Percentiles rank a stretch among this genome's conserved stretches.
Conservation (phyloP, 2,888 invertebrate genomes). For the Podabrus alpinus region DNA sequence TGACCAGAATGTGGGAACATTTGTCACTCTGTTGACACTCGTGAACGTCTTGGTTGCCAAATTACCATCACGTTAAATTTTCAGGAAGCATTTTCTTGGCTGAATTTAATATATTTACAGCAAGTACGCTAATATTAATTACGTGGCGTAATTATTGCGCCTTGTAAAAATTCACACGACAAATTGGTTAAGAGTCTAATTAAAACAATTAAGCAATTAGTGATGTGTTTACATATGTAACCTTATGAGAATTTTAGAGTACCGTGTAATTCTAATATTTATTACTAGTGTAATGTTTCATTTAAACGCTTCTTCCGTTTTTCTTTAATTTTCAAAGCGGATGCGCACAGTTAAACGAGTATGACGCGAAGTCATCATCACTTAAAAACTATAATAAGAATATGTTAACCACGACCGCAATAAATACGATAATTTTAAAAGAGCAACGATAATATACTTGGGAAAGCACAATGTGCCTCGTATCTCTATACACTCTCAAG, state of each 20-base stretch:
- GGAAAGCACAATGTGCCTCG: slow-evolving; percentile 13
- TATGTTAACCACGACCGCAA: slow-evolving; percentile 25
- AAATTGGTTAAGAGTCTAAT: slow-evolving; percentile 21
- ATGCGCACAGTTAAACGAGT: slow-evolving; percentile 52
- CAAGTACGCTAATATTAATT: background rate
- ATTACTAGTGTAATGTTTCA: slow-evolving; percentile 41
- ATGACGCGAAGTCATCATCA: slow-evolving; percentile 55
- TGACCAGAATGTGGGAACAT: slow-evolving; percentile 31
- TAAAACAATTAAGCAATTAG: slow-evolving; percentile 28
- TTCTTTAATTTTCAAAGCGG: slow-evolving; percentile 54
- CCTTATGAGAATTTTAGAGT: slow-evolving; percentile 45
- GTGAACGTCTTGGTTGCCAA: slow-evolving; percentile 6
- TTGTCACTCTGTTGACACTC: slow-evolving; percentile 22
- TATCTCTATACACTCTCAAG: background rate
- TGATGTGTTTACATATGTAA: slow-evolving; percentile 29
- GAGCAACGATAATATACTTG: slow-evolving; percentile 20
- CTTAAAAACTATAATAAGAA: slow-evolving; percentile 33
- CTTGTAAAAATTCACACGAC: slow-evolving; percentile 22
- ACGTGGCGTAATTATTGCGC: background rate
- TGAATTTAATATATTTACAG: background rate
- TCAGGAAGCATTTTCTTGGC: background rate
- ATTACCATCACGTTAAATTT: background rate
- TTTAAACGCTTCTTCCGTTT: slow-evolving; percentile 55
- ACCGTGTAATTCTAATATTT: slow-evolving; percentile 24
- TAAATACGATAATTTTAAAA: slow-evolving; percentile 22